phyloP scores from a whole-genome alignment of 2,888 invertebrate species.

The Tubulanus polymorphus region DNA sequence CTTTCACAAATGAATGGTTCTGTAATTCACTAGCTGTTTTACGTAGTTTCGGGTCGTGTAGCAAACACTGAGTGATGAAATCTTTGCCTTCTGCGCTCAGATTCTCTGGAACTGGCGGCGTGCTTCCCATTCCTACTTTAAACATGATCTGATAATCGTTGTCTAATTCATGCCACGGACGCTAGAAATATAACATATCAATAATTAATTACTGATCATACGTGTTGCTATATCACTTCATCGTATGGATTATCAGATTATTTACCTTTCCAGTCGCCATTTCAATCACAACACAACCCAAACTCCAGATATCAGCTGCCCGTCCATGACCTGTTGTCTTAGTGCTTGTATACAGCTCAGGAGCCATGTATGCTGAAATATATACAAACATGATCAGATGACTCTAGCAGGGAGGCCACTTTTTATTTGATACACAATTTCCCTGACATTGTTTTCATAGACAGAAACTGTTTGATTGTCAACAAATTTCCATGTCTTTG shows the following conservation, averaged over 20 bases:
- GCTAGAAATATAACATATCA: constrained; percentile 57
- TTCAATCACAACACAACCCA: constrained; percentile 92
- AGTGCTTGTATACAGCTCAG: constrained; percentile 69
- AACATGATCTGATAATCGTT: constrained; percentile 94
- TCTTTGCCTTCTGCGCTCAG: constrained; percentile 79
- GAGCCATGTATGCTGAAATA: constrained; percentile 89
- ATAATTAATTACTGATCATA: neutral
- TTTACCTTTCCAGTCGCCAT: constrained; percentile 87
- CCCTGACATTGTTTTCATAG: too few relatives aligned
- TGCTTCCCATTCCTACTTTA: constrained; percentile 87
- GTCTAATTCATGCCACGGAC: constrained; percentile 89
- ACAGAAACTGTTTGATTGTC: too few relatives aligned
- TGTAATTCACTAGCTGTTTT: constrained; percentile 69
- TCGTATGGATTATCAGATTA: neutral
- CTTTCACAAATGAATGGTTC: constrained; percentile 68
- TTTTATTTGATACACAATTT: too few relatives aligned
- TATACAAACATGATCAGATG: too few relatives aligned
- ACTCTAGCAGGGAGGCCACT: too few relatives aligned
- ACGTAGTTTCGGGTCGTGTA: constrained; percentile 73
- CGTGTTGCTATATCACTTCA: too few relatives aligned
- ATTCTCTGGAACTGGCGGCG: constrained; percentile 69
- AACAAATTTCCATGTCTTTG: too few relatives aligned
- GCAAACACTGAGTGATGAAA: constrained; percentile 74
- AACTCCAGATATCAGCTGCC: constrained; percentile 92
- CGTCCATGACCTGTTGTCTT: constrained; percentile 75